Conservation (phyloP, 2,797 vertebrate species). For the Fratercula arctica region DNA sequence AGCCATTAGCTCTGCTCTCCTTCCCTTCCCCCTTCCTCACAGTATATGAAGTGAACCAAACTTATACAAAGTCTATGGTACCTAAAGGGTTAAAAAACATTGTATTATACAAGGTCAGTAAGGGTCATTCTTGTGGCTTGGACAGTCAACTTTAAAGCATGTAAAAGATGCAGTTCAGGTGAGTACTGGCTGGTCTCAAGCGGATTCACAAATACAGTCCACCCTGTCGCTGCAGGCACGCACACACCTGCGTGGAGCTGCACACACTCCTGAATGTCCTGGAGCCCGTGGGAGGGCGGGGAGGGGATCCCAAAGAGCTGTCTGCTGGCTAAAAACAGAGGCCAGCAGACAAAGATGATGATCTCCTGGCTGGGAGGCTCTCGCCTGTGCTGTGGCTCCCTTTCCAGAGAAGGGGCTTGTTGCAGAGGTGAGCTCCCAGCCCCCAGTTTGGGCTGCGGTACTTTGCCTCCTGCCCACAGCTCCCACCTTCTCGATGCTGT, state of each 20-base stretch:
- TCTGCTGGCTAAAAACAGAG: not conserved
- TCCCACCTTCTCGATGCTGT: not conserved
- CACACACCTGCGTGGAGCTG: not conserved
- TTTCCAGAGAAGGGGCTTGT: not conserved
- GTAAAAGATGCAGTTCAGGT: conserved; percentile 83
- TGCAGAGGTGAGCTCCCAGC: not conserved
- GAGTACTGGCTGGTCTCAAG: conserved; percentile 86
- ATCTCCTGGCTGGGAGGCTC: not conserved
- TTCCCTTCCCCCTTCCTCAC: not conserved
- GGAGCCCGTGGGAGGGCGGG: not conserved
- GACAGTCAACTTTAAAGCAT: conserved; percentile 78
- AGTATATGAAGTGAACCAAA: not conserved
- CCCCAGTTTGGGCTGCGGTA: not conserved
- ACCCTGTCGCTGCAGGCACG: conserved; percentile 77
- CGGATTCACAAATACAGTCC: conserved; percentile 81
- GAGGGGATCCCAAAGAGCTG: not conserved
- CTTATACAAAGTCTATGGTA: conserved; percentile 60
- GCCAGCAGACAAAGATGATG: not conserved
- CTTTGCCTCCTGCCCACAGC: not conserved
- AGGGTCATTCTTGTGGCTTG: conserved; percentile 81
- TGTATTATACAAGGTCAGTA: conserved; percentile 77
- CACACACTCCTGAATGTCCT: not conserved
- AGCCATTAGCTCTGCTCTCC: conserved; percentile 30
- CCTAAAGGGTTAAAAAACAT: conserved; percentile 76
- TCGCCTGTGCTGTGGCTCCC: not conserved